Evolutionary conservation across 2,113 vertebrate species (phyloP).

Genomic region (Lasiurus cinereus): DNA sequence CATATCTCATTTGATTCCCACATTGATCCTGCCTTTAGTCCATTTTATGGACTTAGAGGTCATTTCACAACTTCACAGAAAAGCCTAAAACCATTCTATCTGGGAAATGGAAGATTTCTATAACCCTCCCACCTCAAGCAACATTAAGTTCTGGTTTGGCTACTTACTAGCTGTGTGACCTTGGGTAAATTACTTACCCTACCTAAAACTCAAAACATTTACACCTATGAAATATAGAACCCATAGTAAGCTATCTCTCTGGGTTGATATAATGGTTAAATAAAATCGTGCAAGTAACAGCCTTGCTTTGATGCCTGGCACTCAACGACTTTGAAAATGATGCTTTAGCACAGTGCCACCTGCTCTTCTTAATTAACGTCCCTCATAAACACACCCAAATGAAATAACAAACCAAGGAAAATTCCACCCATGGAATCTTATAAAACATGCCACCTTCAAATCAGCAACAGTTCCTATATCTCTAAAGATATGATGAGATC

Average conservation of each 20-base stretch:
- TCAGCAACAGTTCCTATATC: background rate
- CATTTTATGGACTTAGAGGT: slow-evolving; percentile 59
- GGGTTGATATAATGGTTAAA: slow-evolving; percentile 39
- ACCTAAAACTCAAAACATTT: slow-evolving; percentile 14
- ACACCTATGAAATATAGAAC: background rate
- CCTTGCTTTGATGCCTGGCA: slow-evolving; percentile 44
- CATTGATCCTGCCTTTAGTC: background rate
- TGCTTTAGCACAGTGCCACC: slow-evolving; percentile 30
- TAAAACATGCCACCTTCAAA: slow-evolving; percentile 39
- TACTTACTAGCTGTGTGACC: background rate
- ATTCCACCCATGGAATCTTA: slow-evolving; percentile 14
- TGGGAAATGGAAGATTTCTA: background rate
- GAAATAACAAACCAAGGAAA: slow-evolving; percentile 59
- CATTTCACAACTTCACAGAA: slow-evolving; percentile 32
- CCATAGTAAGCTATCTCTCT: slow-evolving; percentile 27
- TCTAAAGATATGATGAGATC: slow-evolving; percentile 52
- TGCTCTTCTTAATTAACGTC: slow-evolving; percentile 65
- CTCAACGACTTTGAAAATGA: slow-evolving; percentile 37
- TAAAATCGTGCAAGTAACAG: slow-evolving; percentile 30
- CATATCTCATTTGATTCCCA: background rate
- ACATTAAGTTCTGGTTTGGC: background rate
- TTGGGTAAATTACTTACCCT: background rate
- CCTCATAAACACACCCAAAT: slow-evolving; percentile 61
- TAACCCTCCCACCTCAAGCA: background rate
- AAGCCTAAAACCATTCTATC: background rate